Evolutionary conservation across 2,888 invertebrate genomes (phyloP), one percentile per base, ranked within the genome.

Genomic region (Caenorhabditis doughertyi): DNA sequence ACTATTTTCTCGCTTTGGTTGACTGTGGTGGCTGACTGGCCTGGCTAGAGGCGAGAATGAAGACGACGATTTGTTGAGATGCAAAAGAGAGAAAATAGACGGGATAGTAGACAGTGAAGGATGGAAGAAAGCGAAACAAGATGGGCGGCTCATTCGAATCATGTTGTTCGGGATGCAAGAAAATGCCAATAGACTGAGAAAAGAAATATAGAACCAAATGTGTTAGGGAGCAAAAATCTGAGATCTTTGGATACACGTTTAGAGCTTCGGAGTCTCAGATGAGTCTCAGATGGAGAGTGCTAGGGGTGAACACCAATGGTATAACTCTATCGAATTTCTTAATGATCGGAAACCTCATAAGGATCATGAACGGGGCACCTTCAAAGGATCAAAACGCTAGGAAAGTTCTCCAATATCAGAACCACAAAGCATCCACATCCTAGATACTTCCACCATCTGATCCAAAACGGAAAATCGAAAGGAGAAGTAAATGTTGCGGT

Each of bases 131-230:
- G 11, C 13, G 51, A 18, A 18, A 47, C 18, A 47, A n/a, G 25
- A 42, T n/a, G 25, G 60, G n/a, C 42, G 60, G 60, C 60, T 60
- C 60, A 60, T 60, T 60, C 60, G 60, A 60, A 60, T 60, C 60
- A 60, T 60, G 60, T 60, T 42, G 42, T 42, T 60, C 60, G 60
- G 60, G 23, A 16, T 21, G 58, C 3, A 13, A 47, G n/a, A 18
- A 7, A 47, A 23, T 25, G 25, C n/a, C n/a, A n/a, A n/a, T n/a
- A 4, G 51, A 18, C 44, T 5, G 55, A 29, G 32, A n/a, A n/a
- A n/a, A n/a, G n/a, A n/a, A n/a, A n/a, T n/a, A n/a, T n/a, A n/a
- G 39, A 39, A 39, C 11, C 39, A 13, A 39, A 39, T 39, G 39
- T 39, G 39, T 16, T 39, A 39, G 13, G 39, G 39, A 16, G 39